Percentiles rank a stretch among this genome's conserved stretches.
Conservation (phyloP, 2,113 vertebrate genomes). For the Elaphurus davidianus region DNA sequence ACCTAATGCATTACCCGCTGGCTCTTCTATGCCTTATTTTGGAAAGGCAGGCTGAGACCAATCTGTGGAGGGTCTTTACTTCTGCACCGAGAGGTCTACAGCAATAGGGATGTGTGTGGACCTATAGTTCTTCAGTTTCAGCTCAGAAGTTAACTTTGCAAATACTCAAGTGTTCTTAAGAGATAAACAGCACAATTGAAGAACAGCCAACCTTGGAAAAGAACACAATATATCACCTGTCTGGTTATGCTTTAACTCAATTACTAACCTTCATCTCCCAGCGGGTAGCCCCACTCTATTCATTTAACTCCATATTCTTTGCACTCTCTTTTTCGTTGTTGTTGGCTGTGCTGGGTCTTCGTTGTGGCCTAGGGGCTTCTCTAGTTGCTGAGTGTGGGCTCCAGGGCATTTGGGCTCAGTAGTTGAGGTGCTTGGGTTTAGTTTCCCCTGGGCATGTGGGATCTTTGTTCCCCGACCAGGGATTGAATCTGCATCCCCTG, state of each 20-base stretch:
- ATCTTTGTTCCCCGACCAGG: not conserved
- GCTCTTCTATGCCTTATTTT: not conserved
- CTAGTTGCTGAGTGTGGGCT: not conserved
- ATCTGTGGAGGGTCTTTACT: not conserved
- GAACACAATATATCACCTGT: not conserved
- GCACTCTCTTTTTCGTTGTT: not conserved
- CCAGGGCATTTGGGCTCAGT: not conserved
- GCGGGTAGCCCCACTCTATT: not conserved
- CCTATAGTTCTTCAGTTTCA: not conserved
- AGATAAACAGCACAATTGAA: constrained; percentile 17
- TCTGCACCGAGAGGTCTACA: not conserved
- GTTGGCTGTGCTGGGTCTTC: not conserved
- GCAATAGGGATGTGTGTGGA: not conserved
- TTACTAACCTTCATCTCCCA: not conserved
- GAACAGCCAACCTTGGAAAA: not conserved
- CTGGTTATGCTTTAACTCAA: not conserved
- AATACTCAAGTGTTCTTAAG: not conserved
- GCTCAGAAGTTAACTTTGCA: not conserved
- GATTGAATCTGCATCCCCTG: not conserved
- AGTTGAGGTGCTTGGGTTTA: not conserved
- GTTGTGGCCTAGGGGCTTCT: not conserved
- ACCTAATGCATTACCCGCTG: not conserved
- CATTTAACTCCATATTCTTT: not conserved
- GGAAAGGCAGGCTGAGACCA: not conserved
- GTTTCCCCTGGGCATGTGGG: not conserved